Evolutionary conservation across 2,888 invertebrate species (phyloP), one percentile per base, ranked within the genome.

Genomic region (Cheilosia vernalis): DNA sequence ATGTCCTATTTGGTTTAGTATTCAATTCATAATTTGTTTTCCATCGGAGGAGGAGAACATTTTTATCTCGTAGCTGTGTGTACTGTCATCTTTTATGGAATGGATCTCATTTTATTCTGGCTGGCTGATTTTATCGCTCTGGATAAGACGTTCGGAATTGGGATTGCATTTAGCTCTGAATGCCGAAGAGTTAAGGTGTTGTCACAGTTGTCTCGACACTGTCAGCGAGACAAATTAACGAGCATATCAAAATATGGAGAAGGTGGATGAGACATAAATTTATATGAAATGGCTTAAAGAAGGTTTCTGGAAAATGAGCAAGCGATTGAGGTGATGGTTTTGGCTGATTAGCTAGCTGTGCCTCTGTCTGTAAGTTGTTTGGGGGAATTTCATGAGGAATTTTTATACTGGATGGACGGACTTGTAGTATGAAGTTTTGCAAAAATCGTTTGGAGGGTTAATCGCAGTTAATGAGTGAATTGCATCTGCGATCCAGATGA

Each of bases 1-100:
- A 73, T 78, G 85, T 76, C 76, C 81, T 85, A 81, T 81, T 85
- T 85, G 76, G 81, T 81, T 85, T 76, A 51, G 72, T 81, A 81
- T 72, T 81, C 81, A 76, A 85, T 85, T 81, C 81, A 85, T 85
- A 85, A 81, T 85, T 73, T 53, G 33, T 69, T 24, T 13, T 47
- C 42, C 30, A 66, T 60, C 44, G 19, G 17, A 10, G 30, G 53
- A 13, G 47, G 66, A 47, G 17, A 70, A 19, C 24, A 24, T 58
- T 19, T 73, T 33, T 64, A 61, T 80, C 74, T 80, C 69, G 74
- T 74, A 84, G 66, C 60, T 49, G 30, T 27, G 17, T 53, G 58
- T 64, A 74, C 76, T 61, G 69, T 74, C 55, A 47, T 17, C 15
- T 67, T 69, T 61, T 79, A 30, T 67, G 67, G 19, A 69, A 69